Conservation (phyloP, 2,888 invertebrate genomes). For the Alsophila aescularia region DNA sequence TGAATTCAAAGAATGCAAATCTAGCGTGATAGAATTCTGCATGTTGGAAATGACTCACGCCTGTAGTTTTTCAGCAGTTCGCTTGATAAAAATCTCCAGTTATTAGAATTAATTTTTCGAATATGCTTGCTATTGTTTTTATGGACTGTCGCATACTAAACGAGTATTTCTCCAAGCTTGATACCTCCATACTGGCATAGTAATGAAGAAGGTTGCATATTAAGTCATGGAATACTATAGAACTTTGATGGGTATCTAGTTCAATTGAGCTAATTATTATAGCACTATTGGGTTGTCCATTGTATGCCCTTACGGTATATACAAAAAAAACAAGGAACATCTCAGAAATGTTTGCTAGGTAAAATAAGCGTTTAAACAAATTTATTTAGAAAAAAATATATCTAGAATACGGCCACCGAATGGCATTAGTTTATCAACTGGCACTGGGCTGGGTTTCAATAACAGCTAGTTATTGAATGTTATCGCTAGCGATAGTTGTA, state of each 20-base stretch:
- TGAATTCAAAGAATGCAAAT: slow-evolving; percentile 28
- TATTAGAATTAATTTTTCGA: slow-evolving; percentile 17
- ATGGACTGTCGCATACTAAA: slow-evolving; percentile 20
- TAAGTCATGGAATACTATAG: neutral
- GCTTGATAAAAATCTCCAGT: slow-evolving; percentile 26
- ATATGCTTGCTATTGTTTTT: slow-evolving; percentile 31
- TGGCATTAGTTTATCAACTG: slow-evolving; percentile 11
- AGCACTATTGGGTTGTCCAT: no score
- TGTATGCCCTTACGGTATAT: no score
- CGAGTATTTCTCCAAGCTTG: slow-evolving; percentile 31
- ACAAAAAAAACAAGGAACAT: no score
- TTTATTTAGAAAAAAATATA: neutral
- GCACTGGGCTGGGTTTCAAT: slow-evolving; percentile 12
- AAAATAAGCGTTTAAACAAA: no score
- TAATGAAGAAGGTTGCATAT: slow-evolving; percentile 6
- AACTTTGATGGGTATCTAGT: neutral
- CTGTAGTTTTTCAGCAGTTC: slow-evolving; percentile 33
- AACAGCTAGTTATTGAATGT: slow-evolving; percentile 11
- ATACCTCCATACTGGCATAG: slow-evolving; percentile 18
- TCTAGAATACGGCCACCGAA: neutral
- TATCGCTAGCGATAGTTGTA: slow-evolving; percentile 7
- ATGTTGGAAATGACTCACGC: slow-evolving; percentile 45
- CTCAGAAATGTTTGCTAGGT: no score
- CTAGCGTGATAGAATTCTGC: slow-evolving; percentile 50
- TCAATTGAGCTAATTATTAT: neutral